Evolutionary conservation across 92 coral and sea anemone species (phyloP).

Genomic region (Zoanthus gigantus): DNA sequence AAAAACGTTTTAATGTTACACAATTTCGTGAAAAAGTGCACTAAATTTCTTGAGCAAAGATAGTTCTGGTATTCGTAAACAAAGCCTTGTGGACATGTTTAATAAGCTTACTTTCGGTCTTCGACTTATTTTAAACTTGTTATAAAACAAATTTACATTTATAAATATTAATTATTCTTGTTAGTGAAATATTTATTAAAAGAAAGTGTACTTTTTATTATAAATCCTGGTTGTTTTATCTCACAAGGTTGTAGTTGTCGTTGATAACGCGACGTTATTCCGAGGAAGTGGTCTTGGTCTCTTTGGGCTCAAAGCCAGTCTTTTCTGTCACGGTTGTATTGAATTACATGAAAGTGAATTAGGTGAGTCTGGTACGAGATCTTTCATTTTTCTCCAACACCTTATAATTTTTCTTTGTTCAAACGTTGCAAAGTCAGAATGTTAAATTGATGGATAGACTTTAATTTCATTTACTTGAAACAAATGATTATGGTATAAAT

Average conservation of each 20-base stretch:
- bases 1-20: not conserved
- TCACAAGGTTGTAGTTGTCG: slow-evolving; percentile 24
- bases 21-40: not conserved
- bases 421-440: not conserved
- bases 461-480: not conserved
- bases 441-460: not conserved
- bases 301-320: not conserved
- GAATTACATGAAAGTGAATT: not conserved
- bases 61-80: slow-evolving; percentile 25
- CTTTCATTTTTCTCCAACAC: not conserved
- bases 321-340: slow-evolving; percentile 36
- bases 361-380: not conserved
- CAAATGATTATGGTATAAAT: not conserved
- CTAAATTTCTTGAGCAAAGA: not conserved
- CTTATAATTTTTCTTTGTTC: not conserved
- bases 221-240: not conserved
- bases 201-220: not conserved
- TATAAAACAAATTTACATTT: not conserved
- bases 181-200: not conserved
- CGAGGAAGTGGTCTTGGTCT: not conserved
- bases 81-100: not conserved
- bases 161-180: not conserved
- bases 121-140: not conserved
- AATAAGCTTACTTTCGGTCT: not conserved
- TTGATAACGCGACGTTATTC: not conserved